Evolutionary conservation across 2,113 vertebrate species (phyloP), one percentile per base, ranked within the genome.

Genomic region (Verasper variegatus): DNA sequence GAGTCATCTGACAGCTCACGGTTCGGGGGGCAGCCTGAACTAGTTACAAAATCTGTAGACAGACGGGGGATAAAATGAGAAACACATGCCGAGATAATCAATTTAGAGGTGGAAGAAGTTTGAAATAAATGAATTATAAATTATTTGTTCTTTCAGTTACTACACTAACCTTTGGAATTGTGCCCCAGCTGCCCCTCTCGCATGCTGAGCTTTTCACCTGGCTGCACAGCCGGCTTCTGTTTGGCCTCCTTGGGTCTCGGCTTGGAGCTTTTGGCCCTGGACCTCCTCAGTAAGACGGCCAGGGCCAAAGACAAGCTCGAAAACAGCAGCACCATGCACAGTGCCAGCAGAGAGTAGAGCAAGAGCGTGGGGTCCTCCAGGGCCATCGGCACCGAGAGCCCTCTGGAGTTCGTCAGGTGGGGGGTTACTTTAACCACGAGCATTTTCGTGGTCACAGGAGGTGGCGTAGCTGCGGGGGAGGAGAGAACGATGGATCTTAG

Each of bases 331-430:
- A 90, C 85, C 45, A 95, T 78, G 83, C 95, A 95, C 20, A 96
- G 74, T 3, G 93, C 95, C 83, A 97, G 90, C 1, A 95, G 88
- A 35, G 93, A 89, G 78, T 92, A 93, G 17, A 93, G 64, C 49
- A 91, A 18, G n/a, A 90, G 5, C 1, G 56, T 61, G 1, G 86
- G 37, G 37, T 85, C 82, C 3, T 69, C 66, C 51, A 79, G 24
- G 1, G 31, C 31, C 57, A 4, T 8, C n/a, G 81, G 67, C 7
- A 14, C 20, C 17, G 67, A 37, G 86, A 26, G 84, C 80, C 40
- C 54, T 0, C 58, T 64, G 0, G 45, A 59, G 3, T 42, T 63
- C 0, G 5, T 11, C 0, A 21, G 6, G 1, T 6, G 70, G 20
- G 64, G 3, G 51, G 74, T 60, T 14, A 75, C 51, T 12, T 42